phyloP scores from a whole-genome alignment of 2,888 invertebrate species.

The Frankliniella fusca region DNA sequence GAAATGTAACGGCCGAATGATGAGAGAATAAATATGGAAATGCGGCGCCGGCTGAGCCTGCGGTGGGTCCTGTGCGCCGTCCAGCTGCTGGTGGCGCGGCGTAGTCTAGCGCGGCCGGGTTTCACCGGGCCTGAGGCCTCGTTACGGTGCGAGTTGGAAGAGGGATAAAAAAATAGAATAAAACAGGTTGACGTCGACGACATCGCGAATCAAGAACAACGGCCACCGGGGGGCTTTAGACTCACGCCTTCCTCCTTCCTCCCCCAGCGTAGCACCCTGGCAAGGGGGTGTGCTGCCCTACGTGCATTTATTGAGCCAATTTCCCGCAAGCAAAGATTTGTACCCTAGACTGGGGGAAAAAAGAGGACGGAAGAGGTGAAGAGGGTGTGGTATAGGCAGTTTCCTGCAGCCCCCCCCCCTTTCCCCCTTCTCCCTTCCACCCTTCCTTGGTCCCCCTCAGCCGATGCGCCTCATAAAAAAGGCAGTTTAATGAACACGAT shows the following conservation, averaged over 20 bases:
- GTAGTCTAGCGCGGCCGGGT: too few species aligned
- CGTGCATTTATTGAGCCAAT: neutral
- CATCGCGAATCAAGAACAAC: too few species aligned
- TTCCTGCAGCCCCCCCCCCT: neutral
- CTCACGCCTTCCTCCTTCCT: too few species aligned
- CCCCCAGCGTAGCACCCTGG: too few species aligned
- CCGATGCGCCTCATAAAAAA: neutral
- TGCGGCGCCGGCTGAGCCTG: neutral
- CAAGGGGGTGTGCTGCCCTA: too few species aligned
- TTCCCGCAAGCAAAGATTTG: neutral
- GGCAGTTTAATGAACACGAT: neutral
- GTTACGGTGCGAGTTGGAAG: too few species aligned
- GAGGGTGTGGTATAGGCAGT: neutral
- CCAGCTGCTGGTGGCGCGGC: too few species aligned
- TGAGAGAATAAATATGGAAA: constrained; percentile 21
- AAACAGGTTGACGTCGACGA: too few species aligned
- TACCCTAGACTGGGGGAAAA: neutral
- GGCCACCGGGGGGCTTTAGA: too few species aligned
- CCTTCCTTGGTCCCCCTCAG: neutral
- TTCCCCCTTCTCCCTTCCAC: neutral
- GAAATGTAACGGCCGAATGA: neutral
- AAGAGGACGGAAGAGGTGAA: neutral
- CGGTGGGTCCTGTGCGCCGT: too few species aligned
- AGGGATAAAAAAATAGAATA: too few species aligned
- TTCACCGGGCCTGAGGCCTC: too few species aligned